A percentile compares a stretch with the other conserved stretches of the same genome.
phyloP scores from a whole-genome alignment of 2,113 vertebrate species.

The Nesoenas mayeri region DNA sequence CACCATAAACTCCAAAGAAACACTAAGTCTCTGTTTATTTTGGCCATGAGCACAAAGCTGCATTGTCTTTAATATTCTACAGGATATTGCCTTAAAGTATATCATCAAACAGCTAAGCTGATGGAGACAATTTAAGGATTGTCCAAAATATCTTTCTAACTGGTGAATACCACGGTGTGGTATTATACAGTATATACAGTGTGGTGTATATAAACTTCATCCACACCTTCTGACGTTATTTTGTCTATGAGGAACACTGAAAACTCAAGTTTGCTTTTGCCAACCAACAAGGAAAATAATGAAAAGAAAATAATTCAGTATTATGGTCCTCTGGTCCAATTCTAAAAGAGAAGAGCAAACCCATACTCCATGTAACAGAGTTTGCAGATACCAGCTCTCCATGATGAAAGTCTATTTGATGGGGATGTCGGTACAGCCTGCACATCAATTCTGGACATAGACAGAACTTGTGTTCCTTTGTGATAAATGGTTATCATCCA shows the following conservation, averaged over 20 bases:
- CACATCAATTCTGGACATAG: neutral
- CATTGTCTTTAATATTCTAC: neutral
- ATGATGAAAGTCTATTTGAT: no score
- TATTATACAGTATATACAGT: no score
- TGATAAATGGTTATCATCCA: neutral
- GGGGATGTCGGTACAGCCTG: neutral
- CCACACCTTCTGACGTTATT: neutral
- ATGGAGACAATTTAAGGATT: neutral
- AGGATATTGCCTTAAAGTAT: neutral
- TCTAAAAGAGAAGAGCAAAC: neutral
- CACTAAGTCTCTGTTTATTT: neutral
- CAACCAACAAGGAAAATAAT: neutral
- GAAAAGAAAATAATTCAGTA: neutral
- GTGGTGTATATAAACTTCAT: neutral
- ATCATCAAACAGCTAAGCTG: neutral
- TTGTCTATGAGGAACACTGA: neutral
- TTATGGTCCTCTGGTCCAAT: neutral
- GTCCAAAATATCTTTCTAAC: neutral
- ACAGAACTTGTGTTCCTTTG: neutral
- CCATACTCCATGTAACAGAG: accelerated
- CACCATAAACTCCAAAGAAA: neutral
- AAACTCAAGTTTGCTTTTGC: neutral
- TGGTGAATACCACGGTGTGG: neutral
- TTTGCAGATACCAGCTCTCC: neutral
- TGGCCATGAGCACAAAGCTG: neutral